A percentile compares a stretch with the other conserved stretches of the same genome.
Evolutionary conservation across 2,797 vertebrate genomes (phyloP).

Genomic region (Coranthus polyacanthus): DNA sequence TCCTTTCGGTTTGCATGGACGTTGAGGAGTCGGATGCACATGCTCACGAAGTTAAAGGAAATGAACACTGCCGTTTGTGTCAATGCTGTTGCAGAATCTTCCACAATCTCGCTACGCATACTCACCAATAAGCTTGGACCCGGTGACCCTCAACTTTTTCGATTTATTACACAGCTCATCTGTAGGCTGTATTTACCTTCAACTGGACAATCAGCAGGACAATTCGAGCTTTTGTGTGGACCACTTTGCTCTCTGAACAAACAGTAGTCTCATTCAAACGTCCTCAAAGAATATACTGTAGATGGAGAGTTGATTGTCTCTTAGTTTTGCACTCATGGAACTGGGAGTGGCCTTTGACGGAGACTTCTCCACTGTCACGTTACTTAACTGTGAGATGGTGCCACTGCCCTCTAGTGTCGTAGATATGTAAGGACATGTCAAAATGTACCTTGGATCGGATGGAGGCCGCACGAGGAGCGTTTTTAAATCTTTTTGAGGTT

Average conservation of each 20-base stretch:
- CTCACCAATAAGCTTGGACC: conserved; percentile 81
- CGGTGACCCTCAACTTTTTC: conserved; percentile 56
- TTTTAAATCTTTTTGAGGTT: conserved; percentile 23
- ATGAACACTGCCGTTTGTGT: conserved; percentile 73
- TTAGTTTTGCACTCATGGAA: conserved; percentile 79
- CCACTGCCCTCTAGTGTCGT: conserved; percentile 64
- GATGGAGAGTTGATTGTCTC: conserved; percentile 78
- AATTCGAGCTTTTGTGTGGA: conserved; percentile 74
- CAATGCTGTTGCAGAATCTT: conserved; percentile 61
- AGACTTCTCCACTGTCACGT: conserved; percentile 52
- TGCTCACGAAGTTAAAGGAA: conserved; percentile 33
- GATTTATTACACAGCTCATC: conserved; percentile 65
- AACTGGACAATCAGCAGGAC: conserved; percentile 84
- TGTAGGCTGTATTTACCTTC: conserved; percentile 54
- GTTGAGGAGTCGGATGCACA: conserved; percentile 53
- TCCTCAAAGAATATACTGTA: conserved; percentile 84
- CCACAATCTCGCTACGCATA: conserved; percentile 50
- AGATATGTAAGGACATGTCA: conserved; percentile 55
- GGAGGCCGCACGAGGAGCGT: conserved; percentile 31
- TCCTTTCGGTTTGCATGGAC: conserved; percentile 57
- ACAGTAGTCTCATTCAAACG: conserved; percentile 75
- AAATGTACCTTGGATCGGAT: conserved; percentile 29
- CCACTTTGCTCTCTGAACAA: conserved; percentile 78
- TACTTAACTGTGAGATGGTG: conserved; percentile 60
- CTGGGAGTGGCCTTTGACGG: conserved; percentile 69